Evolutionary conservation across 2,888 invertebrate genomes (phyloP), one percentile per base, ranked within the genome.

Genomic region (Synanthedon myopaeformis): DNA sequence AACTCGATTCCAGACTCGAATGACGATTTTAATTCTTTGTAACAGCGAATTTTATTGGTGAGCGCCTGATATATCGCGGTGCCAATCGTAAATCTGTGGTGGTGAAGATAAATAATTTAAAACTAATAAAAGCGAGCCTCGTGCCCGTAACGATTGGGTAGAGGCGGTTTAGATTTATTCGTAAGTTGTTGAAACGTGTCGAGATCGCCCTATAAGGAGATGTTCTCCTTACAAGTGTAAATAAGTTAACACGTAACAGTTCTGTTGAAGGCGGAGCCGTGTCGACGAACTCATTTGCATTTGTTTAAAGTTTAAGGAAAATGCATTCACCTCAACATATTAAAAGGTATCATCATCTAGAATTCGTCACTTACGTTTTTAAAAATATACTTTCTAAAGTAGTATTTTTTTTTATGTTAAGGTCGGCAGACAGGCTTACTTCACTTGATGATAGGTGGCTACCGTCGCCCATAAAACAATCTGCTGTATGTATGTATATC

Each of bases 91-190:
- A 87, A 87, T 87, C 84, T 82, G 80, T 76, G 74, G 76, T 72
- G 76, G 77, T 61, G 68, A 81, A 49, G 80, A 85, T 87, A 86
- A 86, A 87, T 86, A 86, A 86, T 87, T 86, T 86, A 83, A 82
- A 85, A 82, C 82, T 81, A 84, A 85, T 85, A 84, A 84, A 84
- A 75, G 8, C 70, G 61, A 63, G 54, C 68, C 64, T 58, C 61
- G 61, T 59, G 54, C 63, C 58, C 59, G 65, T 65, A 63, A 68
- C 69, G 60, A 55, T 49, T 54, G 51, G 50, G 49, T 49, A 23
- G 49, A 19, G 56, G 52, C 59, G 50, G 52, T 60, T 56, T 59
- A 58, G 56, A 60, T 61, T 61, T 60, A 61, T 61, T 59, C 57
- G 52, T 55, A 56, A 59, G 59, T 58, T 53, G 58, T 58, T 53